phyloP scores from a whole-genome alignment of 1,140 invertebrate species.

The Aphaenogaster floridana region DNA sequence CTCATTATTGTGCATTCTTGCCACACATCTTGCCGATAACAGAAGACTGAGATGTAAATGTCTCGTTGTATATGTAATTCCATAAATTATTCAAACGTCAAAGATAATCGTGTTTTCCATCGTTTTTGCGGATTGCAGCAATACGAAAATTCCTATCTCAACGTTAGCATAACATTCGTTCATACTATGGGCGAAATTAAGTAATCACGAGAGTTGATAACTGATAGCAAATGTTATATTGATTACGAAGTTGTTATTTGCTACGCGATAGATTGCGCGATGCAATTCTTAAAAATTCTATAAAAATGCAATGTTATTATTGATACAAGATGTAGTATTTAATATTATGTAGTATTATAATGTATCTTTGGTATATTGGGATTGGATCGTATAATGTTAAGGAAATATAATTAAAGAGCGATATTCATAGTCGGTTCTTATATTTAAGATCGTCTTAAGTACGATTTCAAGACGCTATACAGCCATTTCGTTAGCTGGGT shows the following conservation, averaged over 20 bases:
- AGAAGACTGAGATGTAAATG: not conserved
- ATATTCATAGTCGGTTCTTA: no score
- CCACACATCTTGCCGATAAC: not conserved
- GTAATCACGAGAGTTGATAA: conserved; percentile 17
- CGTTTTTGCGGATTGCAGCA: no score
- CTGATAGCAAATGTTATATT: not conserved
- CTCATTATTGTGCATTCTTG: not conserved
- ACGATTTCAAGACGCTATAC: no score
- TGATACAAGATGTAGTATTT: not conserved
- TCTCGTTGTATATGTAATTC: not conserved
- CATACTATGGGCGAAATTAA: not conserved
- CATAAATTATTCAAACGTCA: conserved; percentile 11
- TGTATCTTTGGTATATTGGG: not conserved
- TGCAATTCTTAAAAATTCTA: not conserved
- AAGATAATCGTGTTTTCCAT: not conserved
- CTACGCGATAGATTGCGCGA: not conserved
- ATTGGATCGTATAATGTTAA: not conserved
- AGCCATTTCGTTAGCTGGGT: no score
- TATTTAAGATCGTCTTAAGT: no score
- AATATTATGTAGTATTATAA: not conserved
- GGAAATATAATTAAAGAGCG: not conserved
- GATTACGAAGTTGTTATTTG: conserved; percentile 6
- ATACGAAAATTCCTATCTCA: not conserved
- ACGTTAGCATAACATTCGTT: not conserved
- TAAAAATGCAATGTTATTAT: not conserved